Percentiles rank a stretch among this genome's conserved stretches.
phyloP scores from a whole-genome alignment of 2,888 invertebrate species.

The Neoaliturus tenellus region DNA sequence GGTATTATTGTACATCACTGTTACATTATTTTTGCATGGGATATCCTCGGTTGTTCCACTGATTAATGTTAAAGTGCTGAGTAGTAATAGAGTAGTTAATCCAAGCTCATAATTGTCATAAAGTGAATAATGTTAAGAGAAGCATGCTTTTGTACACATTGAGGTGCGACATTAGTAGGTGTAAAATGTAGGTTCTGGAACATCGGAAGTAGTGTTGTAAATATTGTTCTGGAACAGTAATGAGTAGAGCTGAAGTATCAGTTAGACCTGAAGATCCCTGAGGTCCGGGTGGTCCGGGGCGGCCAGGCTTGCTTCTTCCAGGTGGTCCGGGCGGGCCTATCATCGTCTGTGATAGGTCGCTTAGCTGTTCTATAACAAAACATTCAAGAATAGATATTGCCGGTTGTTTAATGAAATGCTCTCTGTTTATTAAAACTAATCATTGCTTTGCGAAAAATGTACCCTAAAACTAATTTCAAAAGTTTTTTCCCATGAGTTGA shows the following conservation, averaged over 20 bases:
- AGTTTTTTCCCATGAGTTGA: no score
- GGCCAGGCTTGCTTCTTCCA: constrained; percentile 80
- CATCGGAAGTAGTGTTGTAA: neutral
- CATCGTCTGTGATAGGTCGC: constrained; percentile 80
- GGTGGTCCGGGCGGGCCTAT: constrained; percentile 82
- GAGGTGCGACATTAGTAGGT: neutral
- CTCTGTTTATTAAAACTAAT: no score
- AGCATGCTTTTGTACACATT: neutral
- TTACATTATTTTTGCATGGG: no score
- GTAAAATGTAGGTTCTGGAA: neutral
- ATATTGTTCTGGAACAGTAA: neutral
- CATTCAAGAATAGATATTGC: no score
- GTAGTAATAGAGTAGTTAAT: no score
- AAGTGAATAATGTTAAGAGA: neutral
- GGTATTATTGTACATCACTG: no score
- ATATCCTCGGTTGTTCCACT: no score
- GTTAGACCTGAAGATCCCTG: constrained; percentile 80
- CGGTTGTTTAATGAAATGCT: no score
- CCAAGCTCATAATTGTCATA: no score
- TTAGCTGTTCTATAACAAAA: constrained; percentile 80
- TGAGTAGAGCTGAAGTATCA: neutral
- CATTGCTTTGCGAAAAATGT: no score
- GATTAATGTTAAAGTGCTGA: no score
- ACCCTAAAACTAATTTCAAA: no score
- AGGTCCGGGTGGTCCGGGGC: constrained; percentile 81